These are phyloP conservation scores for Camponotus pennsylvanicus DNA, from an alignment of 1,140 invertebrate genomes.

Conservation along the genomic window DNA sequence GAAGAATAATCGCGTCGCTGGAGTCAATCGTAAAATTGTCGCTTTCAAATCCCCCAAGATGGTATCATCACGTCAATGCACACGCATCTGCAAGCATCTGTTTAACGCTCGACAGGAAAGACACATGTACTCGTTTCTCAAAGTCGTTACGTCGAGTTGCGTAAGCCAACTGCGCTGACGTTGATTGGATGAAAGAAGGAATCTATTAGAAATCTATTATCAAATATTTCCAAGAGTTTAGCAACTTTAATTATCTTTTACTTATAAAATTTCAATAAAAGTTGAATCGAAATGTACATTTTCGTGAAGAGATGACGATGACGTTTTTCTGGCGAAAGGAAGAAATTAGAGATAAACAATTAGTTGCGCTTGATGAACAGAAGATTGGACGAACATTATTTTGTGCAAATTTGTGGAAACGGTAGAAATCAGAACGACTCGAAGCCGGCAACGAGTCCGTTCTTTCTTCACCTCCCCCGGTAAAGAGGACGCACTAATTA, in stretches of 20 bases:
- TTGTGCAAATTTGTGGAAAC: background rate
- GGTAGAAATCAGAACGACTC: conserved; percentile 20
- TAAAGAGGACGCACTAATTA: conserved; percentile 80
- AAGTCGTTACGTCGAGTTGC: conserved; percentile 57
- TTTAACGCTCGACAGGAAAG: conserved; percentile 52
- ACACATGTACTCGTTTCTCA: conserved; percentile 60
- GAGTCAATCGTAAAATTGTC: conserved; percentile 44
- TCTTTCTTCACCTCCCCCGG: conserved; percentile 50
- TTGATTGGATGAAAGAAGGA: conserved; percentile 55
- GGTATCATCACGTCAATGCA: conserved; percentile 41
- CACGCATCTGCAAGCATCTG: conserved; percentile 53
- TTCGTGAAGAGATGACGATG: background rate
- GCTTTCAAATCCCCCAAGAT: conserved; percentile 20
- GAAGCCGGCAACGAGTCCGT: conserved; percentile 23
- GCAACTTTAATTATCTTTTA: too few species aligned
- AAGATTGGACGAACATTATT: background rate
- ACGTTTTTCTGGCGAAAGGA: background rate
- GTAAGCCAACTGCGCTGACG: conserved; percentile 53
- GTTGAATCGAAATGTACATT: background rate
- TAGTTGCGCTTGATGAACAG: background rate
- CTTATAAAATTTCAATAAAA: background rate
- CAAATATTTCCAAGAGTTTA: background rate
- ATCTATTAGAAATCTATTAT: conserved; percentile 21
- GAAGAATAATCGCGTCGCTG: conserved; percentile 8
- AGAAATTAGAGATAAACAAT: background rate